Conservation (phyloP, 2,113 vertebrate genomes). For the Tonatia bakeri region DNA sequence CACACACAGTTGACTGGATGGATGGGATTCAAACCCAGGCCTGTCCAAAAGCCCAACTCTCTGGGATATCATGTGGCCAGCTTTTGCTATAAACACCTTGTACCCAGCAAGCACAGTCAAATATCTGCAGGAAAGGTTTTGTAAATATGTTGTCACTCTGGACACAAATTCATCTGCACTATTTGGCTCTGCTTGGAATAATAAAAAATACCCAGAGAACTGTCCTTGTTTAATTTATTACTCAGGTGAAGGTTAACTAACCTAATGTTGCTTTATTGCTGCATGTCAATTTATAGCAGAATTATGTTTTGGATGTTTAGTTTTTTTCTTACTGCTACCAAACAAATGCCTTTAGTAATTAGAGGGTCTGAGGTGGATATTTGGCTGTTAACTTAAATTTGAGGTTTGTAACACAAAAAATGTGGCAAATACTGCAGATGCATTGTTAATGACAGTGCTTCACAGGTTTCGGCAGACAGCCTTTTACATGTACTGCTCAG, state of each 20-base stretch:
- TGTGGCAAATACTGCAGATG: background rate
- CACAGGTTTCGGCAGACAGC: background rate
- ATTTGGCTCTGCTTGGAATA: background rate
- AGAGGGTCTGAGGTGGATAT: background rate
- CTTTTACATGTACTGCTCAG: background rate
- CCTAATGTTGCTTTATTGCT: background rate
- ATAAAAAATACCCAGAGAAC: background rate
- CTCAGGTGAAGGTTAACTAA: conserved; percentile 7
- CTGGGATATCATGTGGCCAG: background rate
- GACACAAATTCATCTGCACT: background rate
- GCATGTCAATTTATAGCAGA: background rate
- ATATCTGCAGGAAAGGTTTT: background rate
- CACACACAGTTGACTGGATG: background rate
- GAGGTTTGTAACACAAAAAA: conserved; percentile 5
- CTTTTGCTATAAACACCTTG: background rate
- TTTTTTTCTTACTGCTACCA: conserved; percentile 33
- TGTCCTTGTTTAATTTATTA: conserved; percentile 12
- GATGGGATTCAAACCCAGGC: background rate
- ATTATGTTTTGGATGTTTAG: conserved; percentile 37
- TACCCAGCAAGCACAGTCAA: background rate
- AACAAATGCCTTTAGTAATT: conserved; percentile 31
- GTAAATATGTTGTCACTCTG: background rate
- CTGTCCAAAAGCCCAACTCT: background rate
- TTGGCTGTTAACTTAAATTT: conserved; percentile 23
- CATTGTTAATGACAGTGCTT: background rate